Base-by-base conservation (phyloP, 2,888 invertebrate genomes). In the Anodontia alba region DNA sequence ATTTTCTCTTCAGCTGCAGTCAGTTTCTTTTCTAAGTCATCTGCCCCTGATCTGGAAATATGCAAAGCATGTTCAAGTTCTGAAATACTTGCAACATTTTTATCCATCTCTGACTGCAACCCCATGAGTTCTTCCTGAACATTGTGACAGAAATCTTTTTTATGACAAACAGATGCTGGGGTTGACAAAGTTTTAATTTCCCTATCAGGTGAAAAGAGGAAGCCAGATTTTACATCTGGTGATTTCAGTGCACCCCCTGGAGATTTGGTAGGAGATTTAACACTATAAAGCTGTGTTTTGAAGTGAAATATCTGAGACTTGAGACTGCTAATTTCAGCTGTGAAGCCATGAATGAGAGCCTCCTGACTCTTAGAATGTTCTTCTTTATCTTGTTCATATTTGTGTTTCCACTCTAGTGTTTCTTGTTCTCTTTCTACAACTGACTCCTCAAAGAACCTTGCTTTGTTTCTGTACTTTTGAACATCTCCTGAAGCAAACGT, bases 291-390 rank as follows among this genome's bases (percentile, higher is more conserved):
- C 43, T 85, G 85, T 12, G 80, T 38, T 49, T 80, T 85, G 26
- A 80, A 80, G 12, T 78, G 78, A 62, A 83, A 83, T 12, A 85
- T 83, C 81, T 91, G 91, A 17, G 87, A 81, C 73, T 91, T 91
- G 29, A 90, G 81, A 26, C 86, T 89, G 36, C 86, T 81, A 29
- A 92, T 91, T 81, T 92, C 92, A 0, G 91, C 90, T 17, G 89
- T 91, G 80, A 91, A 92, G 29, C 92, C 92, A 79, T 92, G 90
- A 46, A 92, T 92, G 0, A 92, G 83, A 8, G 91, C 91, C 57
- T 90, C 89, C 66, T 92, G 89, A 29, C 89, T 86, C 73, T 90
- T 89, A 26, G 87, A 80, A 71, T 87, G 90, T 69, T 92, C 91
- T 15, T 88, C 84, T 49, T 90, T 89, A 49, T 90, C 88, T 20